Conservation (phyloP, 2,113 vertebrate genomes). For the Nibea albiflora region DNA sequence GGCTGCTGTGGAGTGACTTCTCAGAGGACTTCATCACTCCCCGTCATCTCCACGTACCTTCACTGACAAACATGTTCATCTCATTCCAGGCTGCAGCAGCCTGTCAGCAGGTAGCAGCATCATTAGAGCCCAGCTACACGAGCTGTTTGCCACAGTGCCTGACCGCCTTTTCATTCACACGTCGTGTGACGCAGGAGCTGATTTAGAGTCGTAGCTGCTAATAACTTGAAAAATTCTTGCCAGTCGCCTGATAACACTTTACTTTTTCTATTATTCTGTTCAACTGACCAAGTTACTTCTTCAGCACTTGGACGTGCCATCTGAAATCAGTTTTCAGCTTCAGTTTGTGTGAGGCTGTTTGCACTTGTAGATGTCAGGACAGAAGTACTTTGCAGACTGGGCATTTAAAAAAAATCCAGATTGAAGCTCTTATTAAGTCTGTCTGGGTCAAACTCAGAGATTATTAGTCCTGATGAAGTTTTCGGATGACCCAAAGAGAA, state of each 20-base stretch:
- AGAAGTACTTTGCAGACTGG: neutral
- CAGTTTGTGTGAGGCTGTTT: constrained; percentile 5
- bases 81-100: constrained; percentile 21
- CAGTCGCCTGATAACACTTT: constrained; percentile 7
- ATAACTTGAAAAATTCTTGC: constrained; percentile 32
- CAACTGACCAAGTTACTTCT: constrained; percentile 48
- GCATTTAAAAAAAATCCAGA: neutral
- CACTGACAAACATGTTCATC: neutral
- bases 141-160: constrained; percentile 42
- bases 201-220: neutral
- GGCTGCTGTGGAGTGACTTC: neutral
- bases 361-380: constrained; percentile 20
- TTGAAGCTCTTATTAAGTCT: neutral
- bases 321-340: constrained; percentile 19
- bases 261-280: constrained; percentile 26
- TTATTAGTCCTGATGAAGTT: neutral
- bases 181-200: constrained; percentile 12
- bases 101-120: constrained; percentile 1
- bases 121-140: neutral
- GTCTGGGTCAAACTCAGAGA: constrained; percentile 15
- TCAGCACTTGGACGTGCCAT: constrained; percentile 17
- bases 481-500: neutral
- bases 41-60: neutral
- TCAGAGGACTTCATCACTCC: neutral
- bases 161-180: constrained; percentile 9